A percentile compares a stretch with the other conserved stretches of the same genome.
These are phyloP conservation scores for Syrrhaptes paradoxus DNA, from an alignment of 2,113 vertebrate genomes.

Conservation along the genomic window DNA sequence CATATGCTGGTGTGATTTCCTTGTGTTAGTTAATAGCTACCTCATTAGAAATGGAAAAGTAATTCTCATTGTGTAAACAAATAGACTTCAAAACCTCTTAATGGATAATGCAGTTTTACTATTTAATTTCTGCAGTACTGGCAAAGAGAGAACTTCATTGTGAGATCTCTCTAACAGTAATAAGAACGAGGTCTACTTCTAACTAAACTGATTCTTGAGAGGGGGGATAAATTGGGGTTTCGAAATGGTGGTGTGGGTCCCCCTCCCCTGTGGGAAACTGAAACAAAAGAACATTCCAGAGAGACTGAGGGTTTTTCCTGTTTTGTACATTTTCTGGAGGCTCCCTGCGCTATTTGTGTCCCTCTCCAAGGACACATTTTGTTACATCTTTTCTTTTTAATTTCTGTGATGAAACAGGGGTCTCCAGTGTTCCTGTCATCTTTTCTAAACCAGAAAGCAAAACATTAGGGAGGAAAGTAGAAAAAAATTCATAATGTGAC, in stretches of 20 bases:
- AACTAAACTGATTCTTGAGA: not conserved
- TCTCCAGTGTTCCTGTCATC: not conserved
- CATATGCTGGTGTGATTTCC: not conserved
- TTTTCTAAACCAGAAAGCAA: conserved; percentile 6
- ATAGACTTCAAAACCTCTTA: not conserved
- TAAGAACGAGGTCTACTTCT: not conserved
- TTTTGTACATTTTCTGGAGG: not conserved
- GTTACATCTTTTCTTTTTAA: not conserved
- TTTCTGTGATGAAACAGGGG: not conserved
- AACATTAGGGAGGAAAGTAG: not conserved
- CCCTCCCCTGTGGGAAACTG: not conserved
- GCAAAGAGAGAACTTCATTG: not conserved
- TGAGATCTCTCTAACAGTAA: not conserved
- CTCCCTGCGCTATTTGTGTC: not conserved
- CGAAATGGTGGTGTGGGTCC: not conserved
- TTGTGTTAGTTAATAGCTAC: conserved; percentile 32
- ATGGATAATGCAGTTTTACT: not conserved
- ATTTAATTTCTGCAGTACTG: not conserved
- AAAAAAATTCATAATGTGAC: not conserved
- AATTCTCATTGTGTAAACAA: conserved; percentile 35
- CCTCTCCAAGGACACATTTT: not conserved
- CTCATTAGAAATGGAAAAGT: conserved; percentile 41
- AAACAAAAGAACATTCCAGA: not conserved
- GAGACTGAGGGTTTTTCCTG: not conserved
- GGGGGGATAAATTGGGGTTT: not conserved